Evolutionary conservation across 2,113 vertebrate species (phyloP).

Genomic region (Columba livia): DNA sequence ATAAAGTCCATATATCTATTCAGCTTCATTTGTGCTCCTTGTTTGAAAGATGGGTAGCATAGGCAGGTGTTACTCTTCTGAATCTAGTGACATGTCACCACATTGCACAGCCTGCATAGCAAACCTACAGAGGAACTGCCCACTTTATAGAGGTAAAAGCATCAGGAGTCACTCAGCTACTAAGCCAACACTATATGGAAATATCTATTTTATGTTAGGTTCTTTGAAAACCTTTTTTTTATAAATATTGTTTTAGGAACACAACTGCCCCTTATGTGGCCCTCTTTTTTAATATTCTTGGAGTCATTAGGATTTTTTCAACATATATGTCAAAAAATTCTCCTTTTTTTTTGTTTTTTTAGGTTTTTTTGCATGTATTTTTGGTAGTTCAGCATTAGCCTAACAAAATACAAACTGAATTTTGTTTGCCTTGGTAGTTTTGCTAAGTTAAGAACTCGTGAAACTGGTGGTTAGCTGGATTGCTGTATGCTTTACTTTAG

Average conservation of each 20-base stretch:
- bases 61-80: neutral
- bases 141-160: neutral
- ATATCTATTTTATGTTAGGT: neutral
- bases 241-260: neutral
- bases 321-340: neutral
- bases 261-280: neutral
- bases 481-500: neutral
- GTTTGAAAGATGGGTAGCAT: neutral
- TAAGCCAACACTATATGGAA: neutral
- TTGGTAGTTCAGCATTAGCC: neutral
- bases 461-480: neutral
- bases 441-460: neutral
- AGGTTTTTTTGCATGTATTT: neutral
- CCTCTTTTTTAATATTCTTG: neutral
- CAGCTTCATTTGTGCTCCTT: neutral
- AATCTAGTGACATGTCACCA: accelerated
- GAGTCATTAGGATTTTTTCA: neutral
- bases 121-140: neutral
- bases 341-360: neutral
- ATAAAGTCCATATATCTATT: neutral
- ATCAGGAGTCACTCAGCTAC: neutral
- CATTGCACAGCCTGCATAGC: neutral
- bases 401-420: neutral
- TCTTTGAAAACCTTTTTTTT: neutral
- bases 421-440: neutral